These are phyloP conservation scores for Gasterosteus aculeatus DNA, from an alignment of 2,113 vertebrate genomes.

Conservation along the genomic window DNA sequence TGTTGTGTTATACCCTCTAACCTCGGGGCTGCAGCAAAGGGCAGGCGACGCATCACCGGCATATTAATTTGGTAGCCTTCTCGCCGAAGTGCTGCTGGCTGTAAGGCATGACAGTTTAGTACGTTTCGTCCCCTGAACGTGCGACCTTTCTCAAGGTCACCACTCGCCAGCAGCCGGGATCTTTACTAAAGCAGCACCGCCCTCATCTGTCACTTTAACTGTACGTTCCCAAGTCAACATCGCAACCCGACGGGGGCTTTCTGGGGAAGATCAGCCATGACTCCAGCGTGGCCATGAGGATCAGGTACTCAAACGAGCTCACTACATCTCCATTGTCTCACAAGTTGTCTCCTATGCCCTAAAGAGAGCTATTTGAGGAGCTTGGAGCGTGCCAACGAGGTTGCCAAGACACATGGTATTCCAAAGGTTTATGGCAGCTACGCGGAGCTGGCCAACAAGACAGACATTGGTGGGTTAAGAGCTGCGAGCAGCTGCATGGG, in stretches of 20 bases:
- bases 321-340: slow-evolving; percentile 6
- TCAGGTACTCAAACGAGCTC: slow-evolving; percentile 72
- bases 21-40: slow-evolving; percentile 51
- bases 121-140: slow-evolving; percentile 38
- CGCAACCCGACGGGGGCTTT: slow-evolving; percentile 83
- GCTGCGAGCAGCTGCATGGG: not conserved
- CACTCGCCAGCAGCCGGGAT: slow-evolving; percentile 36
- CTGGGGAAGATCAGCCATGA: slow-evolving; percentile 84
- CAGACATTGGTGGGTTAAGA: slow-evolving; percentile 75
- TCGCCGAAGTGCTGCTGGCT: slow-evolving; percentile 29
- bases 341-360: not conserved
- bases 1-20: slow-evolving; percentile 28
- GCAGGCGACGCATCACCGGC: slow-evolving; percentile 54
- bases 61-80: slow-evolving; percentile 68
- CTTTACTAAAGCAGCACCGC: slow-evolving; percentile 31
- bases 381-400: slow-evolving; percentile 72
- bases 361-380: slow-evolving; percentile 58
- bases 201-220: slow-evolving; percentile 45
- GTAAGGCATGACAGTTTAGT: slow-evolving; percentile 46
- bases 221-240: slow-evolving; percentile 60
- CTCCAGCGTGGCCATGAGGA: slow-evolving; percentile 79
- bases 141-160: slow-evolving; percentile 64
- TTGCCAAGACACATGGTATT: slow-evolving; percentile 77
- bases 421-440: slow-evolving; percentile 81
- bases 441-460: slow-evolving; percentile 78